These are phyloP conservation scores for Diarsia dahlii DNA, from an alignment of 2,888 invertebrate genomes.

Conservation along the genomic window DNA sequence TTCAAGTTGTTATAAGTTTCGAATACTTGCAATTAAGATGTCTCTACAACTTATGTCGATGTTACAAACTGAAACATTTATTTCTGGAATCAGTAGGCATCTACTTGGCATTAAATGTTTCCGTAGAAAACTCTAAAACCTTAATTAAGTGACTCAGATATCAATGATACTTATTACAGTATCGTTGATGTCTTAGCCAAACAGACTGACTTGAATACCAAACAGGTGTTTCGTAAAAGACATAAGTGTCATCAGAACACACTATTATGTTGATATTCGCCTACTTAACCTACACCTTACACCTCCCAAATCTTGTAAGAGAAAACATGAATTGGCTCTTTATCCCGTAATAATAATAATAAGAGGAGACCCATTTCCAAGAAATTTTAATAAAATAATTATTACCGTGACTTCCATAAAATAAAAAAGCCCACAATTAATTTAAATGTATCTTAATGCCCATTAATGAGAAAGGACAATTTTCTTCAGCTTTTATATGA, in stretches of 20 bases:
- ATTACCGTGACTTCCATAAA: conserved; percentile 28
- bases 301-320: conserved; percentile 21
- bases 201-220: too few relatives aligned
- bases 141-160: too few relatives aligned
- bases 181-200: too few relatives aligned
- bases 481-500: conserved; percentile 21
- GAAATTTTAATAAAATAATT: conserved; percentile 20
- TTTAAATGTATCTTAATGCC: conserved; percentile 36
- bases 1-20: too few relatives aligned
- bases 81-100: too few relatives aligned
- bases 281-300: conserved; percentile 20
- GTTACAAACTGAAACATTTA: too few relatives aligned
- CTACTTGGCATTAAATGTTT: too few relatives aligned
- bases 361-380: conserved; percentile 24
- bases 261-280: too few relatives aligned
- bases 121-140: too few relatives aligned
- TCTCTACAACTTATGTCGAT: too few relatives aligned
- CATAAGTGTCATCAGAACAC: background rate
- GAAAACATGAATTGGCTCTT: conserved; percentile 11
- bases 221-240: background rate
- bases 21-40: too few relatives aligned
- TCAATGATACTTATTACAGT: too few relatives aligned
- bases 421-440: conserved; percentile 40
- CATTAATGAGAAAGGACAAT: conserved; percentile 23
- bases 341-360: conserved; percentile 16